Evolutionary conservation across 2,797 vertebrate species (phyloP).

Genomic region (Spheniscus humboldti): DNA sequence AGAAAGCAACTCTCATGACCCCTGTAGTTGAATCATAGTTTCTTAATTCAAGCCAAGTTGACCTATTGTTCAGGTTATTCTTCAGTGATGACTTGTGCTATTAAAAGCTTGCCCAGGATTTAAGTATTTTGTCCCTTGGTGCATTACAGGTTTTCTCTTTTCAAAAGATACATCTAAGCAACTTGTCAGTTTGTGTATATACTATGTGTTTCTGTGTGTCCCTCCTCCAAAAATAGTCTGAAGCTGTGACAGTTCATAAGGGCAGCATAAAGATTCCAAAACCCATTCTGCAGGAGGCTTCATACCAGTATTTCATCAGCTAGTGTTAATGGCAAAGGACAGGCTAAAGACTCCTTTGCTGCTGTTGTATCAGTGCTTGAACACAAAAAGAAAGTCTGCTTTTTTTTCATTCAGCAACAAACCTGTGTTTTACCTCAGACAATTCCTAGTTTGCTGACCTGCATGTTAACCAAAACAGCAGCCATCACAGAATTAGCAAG

Average conservation of each 20-base stretch:
- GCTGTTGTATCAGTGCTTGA: not conserved
- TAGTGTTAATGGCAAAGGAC: not conserved
- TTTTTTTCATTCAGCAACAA: not conserved
- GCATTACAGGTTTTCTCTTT: not conserved
- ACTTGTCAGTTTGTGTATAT: not conserved
- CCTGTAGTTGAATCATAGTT: not conserved
- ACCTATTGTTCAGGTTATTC: not conserved
- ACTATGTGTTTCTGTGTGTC: not conserved
- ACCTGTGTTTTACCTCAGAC: not conserved
- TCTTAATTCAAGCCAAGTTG: not conserved
- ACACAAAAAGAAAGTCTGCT: not conserved
- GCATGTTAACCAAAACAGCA: not conserved
- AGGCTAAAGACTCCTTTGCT: not conserved
- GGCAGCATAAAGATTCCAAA: not conserved
- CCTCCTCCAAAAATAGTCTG: not conserved
- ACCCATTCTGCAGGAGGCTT: not conserved
- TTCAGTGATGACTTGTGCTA: not conserved
- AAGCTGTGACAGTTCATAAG: not conserved
- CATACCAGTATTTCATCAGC: not conserved
- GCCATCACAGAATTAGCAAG: not conserved
- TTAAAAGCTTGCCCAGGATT: not conserved
- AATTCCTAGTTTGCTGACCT: not conserved
- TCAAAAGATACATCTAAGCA: not conserved
- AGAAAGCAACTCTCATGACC: not conserved
- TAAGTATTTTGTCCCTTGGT: not conserved